A percentile compares a stretch with the other conserved stretches of the same genome.
Conservation (phyloP, 2,888 invertebrate genomes). For the Caenorhabditis sp. region DNA sequence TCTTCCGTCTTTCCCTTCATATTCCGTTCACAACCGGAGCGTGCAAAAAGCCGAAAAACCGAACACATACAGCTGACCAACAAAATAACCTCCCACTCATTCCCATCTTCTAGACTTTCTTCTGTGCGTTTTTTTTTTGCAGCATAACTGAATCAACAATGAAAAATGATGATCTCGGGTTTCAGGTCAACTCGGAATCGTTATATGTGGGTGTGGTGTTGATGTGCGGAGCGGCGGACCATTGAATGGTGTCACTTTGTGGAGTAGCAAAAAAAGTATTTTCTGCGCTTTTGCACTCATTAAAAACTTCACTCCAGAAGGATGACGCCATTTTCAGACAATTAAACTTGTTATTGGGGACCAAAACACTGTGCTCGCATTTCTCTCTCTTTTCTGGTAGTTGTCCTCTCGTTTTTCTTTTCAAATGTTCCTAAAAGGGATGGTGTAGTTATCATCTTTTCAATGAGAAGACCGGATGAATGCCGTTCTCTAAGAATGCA, state of each 20-base stretch:
- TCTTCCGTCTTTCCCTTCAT: background rate
- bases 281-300: slow-evolving; percentile 47
- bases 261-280: slow-evolving; percentile 3
- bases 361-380: slow-evolving; percentile 44
- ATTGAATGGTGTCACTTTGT: slow-evolving; percentile 53
- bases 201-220: slow-evolving; percentile 56
- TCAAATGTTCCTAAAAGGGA: slow-evolving; percentile 19
- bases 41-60: slow-evolving; percentile 34
- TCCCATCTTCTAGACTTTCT: slow-evolving; percentile 9
- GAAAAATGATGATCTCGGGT: slow-evolving; percentile 59
- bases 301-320: slow-evolving; percentile 39
- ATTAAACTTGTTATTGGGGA: slow-evolving; percentile 54
- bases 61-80: slow-evolving; percentile 42
- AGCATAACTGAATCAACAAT: slow-evolving; percentile 47
- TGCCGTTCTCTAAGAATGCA: slow-evolving; percentile 12
- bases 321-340: slow-evolving; percentile 56
- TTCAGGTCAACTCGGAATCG: slow-evolving; percentile 53
- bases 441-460: slow-evolving; percentile 41
- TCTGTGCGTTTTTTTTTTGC: slow-evolving; percentile 30
- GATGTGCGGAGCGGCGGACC: slow-evolving; percentile 21
- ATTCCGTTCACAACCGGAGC: slow-evolving; percentile 27
- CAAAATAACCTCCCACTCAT: slow-evolving; percentile 34
- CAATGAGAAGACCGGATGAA: background rate
- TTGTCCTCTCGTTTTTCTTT: background rate
- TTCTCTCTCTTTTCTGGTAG: background rate